These are phyloP conservation scores for Diachrysia chrysitis DNA, from an alignment of 2,888 invertebrate genomes.

Conservation along the genomic window DNA sequence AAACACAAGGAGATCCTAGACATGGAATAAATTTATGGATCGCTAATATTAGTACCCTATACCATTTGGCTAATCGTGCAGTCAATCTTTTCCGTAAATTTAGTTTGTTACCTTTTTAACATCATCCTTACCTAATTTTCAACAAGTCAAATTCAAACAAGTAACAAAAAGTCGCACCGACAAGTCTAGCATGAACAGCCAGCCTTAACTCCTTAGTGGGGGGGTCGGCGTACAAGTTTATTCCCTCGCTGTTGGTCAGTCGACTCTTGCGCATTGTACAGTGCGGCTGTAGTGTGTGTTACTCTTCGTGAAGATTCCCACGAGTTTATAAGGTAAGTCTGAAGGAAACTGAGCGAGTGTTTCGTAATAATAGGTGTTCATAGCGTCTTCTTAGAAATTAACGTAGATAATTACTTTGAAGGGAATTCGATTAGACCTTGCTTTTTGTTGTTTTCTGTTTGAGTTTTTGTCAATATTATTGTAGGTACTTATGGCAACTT, in stretches of 20 bases:
- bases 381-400: not conserved
- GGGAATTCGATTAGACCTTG: not conserved
- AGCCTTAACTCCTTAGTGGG: conserved; percentile 44
- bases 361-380: not conserved
- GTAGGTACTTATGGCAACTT: not conserved
- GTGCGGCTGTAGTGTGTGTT: conserved; percentile 9
- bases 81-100: too few relatives aligned
- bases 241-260: conserved; percentile 31
- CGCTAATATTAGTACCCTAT: too few relatives aligned
- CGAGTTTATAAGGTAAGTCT: not conserved
- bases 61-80: too few relatives aligned
- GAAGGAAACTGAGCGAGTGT: not conserved
- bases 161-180: not conserved
- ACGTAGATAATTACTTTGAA: not conserved
- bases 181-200: conserved; percentile 14
- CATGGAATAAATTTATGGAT: too few relatives aligned
- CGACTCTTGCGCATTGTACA: conserved; percentile 11
- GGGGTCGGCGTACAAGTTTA: conserved; percentile 25
- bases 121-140: too few relatives aligned
- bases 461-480: not conserved
- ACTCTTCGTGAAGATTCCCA: not conserved
- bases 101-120: too few relatives aligned
- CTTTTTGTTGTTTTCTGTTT: not conserved
- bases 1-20: too few relatives aligned
- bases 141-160: not conserved